Evolutionary conservation across 2,113 vertebrate genomes (phyloP).

Genomic region (Cottus gobio): DNA sequence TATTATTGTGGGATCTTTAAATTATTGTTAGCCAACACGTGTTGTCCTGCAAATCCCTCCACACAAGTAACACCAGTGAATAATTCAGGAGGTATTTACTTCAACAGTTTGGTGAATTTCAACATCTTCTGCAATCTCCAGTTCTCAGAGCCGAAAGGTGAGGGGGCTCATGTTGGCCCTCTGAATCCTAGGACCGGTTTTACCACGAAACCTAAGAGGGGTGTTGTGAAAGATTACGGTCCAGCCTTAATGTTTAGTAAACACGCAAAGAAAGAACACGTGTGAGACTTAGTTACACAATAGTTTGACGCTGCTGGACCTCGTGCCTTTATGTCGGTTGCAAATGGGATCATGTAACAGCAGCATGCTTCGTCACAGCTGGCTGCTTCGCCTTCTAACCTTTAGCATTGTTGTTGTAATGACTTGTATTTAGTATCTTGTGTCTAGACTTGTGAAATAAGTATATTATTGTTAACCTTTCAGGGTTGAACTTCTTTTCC

Average conservation of each 20-base stretch:
- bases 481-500: conserved; percentile 43
- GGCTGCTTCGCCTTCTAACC: not conserved
- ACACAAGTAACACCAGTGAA: not conserved
- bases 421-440: too few relatives aligned
- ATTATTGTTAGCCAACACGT: not conserved
- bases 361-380: not conserved
- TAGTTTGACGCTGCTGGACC: not conserved
- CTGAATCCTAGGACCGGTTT: conserved; percentile 27
- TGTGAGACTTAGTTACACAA: conserved; percentile 27
- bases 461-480: not conserved
- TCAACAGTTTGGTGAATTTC: not conserved
- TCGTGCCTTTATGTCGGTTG: not conserved
- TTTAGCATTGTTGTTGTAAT: not conserved
- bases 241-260: conserved; percentile 55
- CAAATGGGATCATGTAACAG: conserved; percentile 3
- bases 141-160: conserved; percentile 5
- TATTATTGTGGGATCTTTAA: conserved; percentile 32
- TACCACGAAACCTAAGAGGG: conserved; percentile 64
- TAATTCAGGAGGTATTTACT: conserved; percentile 30
- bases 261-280: conserved; percentile 36
- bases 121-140: too few relatives aligned
- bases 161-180: conserved; percentile 45
- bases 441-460: not conserved
- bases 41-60: conserved; percentile 19
- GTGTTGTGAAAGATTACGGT: conserved; percentile 73